Conservation (phyloP, 1,140 invertebrate species). For the Apocrypta bakeri region DNA sequence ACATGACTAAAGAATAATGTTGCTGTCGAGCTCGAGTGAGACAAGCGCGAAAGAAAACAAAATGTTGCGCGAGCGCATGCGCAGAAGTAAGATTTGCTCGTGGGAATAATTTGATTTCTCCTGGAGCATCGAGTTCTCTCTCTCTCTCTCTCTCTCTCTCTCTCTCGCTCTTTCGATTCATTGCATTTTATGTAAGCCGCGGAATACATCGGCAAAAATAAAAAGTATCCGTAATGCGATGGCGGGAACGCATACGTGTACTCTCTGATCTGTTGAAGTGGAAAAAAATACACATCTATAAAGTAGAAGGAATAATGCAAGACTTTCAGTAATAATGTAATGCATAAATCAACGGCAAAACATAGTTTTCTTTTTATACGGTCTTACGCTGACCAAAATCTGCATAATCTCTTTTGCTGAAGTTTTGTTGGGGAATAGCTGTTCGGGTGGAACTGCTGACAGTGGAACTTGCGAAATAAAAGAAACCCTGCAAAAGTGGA, state of each 20-base stretch:
- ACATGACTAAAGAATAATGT: constrained; percentile 68
- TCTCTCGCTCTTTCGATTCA: constrained; percentile 46
- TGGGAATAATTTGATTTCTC: constrained; percentile 64
- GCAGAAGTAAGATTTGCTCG: constrained; percentile 3
- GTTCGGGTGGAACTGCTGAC: constrained; percentile 12
- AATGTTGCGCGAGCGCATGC: constrained; percentile 58
- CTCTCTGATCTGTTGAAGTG: constrained; percentile 2
- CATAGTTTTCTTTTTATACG: constrained; percentile 25
- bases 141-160: too few species aligned
- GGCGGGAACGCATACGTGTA: not conserved
- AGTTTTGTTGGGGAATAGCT: not conserved
- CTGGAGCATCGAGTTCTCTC: constrained; percentile 50
- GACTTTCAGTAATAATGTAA: constrained; percentile 40
- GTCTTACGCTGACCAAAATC: constrained; percentile 14
- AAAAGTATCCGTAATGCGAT: constrained; percentile 42
- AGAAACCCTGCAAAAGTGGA: not conserved
- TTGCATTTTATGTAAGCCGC: constrained; percentile 6
- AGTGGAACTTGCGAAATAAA: not conserved
- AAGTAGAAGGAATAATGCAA: constrained; percentile 16
- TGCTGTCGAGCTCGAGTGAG: not conserved
- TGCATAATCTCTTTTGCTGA: constrained; percentile 26
- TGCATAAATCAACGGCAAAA: constrained; percentile 46
- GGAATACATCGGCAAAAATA: constrained; percentile 46
- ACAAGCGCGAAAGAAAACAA: constrained; percentile 59
- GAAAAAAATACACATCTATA: constrained; percentile 28